Conservation (phyloP, 37 sponge, comb jelly and placozoan genomes). For the Chondrosia reniformis region DNA sequence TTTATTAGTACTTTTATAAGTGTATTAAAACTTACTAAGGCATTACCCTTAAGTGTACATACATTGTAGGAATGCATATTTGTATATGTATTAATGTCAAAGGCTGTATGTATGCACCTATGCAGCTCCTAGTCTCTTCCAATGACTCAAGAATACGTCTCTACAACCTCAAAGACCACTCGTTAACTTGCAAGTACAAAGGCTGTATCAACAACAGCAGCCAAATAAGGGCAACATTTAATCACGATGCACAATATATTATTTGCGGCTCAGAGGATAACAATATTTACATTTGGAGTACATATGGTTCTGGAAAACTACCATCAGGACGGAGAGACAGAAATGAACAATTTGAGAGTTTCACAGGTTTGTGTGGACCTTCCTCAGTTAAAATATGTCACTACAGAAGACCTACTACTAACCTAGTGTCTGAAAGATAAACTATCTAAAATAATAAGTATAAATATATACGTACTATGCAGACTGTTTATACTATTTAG, state of each 20-base stretch:
- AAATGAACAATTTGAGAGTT: constrained; percentile 86
- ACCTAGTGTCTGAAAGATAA: no score
- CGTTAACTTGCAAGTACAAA: constrained; percentile 88
- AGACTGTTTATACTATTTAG: no score
- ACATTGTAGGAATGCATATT: no score
- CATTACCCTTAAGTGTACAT: no score
- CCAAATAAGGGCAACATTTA: constrained; percentile 88
- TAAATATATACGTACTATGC: no score
- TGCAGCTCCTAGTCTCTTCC: constrained; percentile 82
- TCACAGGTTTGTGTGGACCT: constrained; percentile 49
- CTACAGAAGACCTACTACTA: no score
- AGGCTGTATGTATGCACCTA: background rate
- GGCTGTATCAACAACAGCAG: constrained; percentile 89
- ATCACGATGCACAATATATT: constrained; percentile 81
- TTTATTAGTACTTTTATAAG: no score
- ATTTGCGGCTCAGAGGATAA: constrained; percentile 94
- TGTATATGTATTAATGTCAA: background rate
- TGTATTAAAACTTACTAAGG: no score
- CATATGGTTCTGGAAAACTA: constrained; percentile 72
- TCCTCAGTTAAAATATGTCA: no score
- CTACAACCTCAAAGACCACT: constrained; percentile 87
- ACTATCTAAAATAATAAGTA: no score
- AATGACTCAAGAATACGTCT: constrained; percentile 93
- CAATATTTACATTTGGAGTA: constrained; percentile 82
- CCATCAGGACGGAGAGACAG: constrained; percentile 78